These are phyloP conservation scores for Colletes latitarsis DNA, from an alignment of 1,140 invertebrate species.

Conservation along the genomic window DNA sequence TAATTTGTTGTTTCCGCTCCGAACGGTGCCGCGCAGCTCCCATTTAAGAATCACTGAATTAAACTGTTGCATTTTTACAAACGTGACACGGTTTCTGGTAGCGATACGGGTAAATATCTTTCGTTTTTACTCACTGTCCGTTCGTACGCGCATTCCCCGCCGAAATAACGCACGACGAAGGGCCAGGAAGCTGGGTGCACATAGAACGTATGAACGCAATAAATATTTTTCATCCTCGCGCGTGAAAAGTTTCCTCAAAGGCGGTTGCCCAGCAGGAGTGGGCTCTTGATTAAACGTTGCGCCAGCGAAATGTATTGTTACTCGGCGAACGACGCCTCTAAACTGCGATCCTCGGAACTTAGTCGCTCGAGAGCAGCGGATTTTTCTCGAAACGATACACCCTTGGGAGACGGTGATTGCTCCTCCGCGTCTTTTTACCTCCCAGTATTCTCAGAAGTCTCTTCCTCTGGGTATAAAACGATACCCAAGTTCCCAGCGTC, in stretches of 20 bases:
- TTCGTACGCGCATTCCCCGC: background rate
- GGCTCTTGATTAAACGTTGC: constrained; percentile 53
- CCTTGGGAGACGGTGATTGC: constrained; percentile 38
- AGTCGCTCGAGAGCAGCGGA: constrained; percentile 36
- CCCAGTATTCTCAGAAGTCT: background rate
- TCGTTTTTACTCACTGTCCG: background rate
- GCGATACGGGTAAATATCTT: background rate
- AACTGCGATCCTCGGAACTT: constrained; percentile 46
- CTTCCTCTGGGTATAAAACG: background rate
- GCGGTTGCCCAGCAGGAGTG: background rate
- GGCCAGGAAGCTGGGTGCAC: background rate
- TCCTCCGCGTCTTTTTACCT: constrained; percentile 30
- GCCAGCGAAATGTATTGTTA: constrained; percentile 49
- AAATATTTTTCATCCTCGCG: constrained; percentile 37
- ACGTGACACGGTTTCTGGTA: background rate
- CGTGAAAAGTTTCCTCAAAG: constrained; percentile 39
- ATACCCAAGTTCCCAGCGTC: constrained; percentile 50
- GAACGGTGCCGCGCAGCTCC: no score
- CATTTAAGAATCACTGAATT: no score
- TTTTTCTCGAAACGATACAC: constrained; percentile 46
- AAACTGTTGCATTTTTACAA: background rate
- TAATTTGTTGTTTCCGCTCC: no score
- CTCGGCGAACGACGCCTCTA: constrained; percentile 35
- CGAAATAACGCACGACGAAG: background rate
- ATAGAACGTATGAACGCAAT: constrained; percentile 18